phyloP scores from a whole-genome alignment of 1,140 invertebrate species.

The Pseudoatta argentina region DNA sequence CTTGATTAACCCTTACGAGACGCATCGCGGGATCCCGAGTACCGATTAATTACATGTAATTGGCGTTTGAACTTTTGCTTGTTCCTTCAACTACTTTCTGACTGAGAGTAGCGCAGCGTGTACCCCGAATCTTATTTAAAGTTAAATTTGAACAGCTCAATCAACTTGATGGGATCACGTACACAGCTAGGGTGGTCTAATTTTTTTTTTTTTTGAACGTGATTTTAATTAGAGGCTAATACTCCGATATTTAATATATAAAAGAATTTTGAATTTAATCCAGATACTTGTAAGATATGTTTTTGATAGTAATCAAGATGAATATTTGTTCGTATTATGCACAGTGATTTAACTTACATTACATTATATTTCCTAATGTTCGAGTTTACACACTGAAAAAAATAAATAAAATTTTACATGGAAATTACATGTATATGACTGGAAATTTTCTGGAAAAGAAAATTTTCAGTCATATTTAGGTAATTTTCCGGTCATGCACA shows the following conservation, averaged over 20 bases:
- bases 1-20: constrained; percentile 45
- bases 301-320: background rate
- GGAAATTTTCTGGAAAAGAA: no score
- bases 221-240: background rate
- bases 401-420: no score
- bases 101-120: background rate
- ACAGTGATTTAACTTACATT: background rate
- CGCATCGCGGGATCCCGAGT: background rate
- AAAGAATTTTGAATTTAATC: background rate
- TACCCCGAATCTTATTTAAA: constrained; percentile 29
- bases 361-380: background rate
- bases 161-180: background rate
- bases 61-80: constrained; percentile 42
- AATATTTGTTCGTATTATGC: background rate
- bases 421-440: no score
- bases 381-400: no score
- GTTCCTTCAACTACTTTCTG: constrained; percentile 28
- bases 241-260: background rate
- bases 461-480: no score
- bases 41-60: constrained; percentile 56
- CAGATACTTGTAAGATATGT: background rate
- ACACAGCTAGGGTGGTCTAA: background rate
- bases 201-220: background rate
- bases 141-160: background rate
- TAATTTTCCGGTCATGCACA: no score